These are phyloP conservation scores for Epinotia bilunana DNA, from an alignment of 2,888 invertebrate species.

Conservation along the genomic window DNA sequence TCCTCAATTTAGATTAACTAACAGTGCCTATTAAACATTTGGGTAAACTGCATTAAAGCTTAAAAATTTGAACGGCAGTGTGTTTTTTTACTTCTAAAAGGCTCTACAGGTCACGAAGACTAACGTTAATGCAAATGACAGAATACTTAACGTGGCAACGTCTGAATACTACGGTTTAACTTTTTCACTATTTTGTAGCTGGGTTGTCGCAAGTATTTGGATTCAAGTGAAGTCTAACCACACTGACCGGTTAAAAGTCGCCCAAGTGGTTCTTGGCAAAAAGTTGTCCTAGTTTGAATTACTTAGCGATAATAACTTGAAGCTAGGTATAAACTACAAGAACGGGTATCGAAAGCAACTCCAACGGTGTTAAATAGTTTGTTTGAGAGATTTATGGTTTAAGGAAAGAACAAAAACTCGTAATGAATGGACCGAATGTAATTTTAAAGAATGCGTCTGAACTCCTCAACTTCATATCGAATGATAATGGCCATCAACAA, in stretches of 20 bases:
- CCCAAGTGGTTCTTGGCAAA: slow-evolving; percentile 61
- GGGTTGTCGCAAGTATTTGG: slow-evolving; percentile 45
- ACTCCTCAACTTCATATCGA: too few relatives aligned
- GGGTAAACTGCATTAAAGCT: background rate
- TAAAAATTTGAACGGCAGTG: background rate
- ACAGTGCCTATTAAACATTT: background rate
- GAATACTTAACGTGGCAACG: slow-evolving; percentile 23
- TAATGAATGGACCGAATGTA: too few relatives aligned
- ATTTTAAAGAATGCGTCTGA: too few relatives aligned
- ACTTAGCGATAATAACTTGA: slow-evolving; percentile 64
- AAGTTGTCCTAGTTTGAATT: slow-evolving; percentile 65
- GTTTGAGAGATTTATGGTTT: background rate
- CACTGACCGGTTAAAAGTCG: slow-evolving; percentile 64
- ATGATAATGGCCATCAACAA: too few relatives aligned
- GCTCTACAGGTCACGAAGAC: slow-evolving; percentile 25
- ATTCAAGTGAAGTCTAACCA: slow-evolving; percentile 50
- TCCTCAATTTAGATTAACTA: background rate
- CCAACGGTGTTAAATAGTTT: background rate
- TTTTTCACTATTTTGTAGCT: slow-evolving; percentile 40
- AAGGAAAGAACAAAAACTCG: too few relatives aligned
- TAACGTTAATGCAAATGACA: slow-evolving; percentile 31
- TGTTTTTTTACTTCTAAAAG: slow-evolving; percentile 8
- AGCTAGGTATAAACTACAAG: slow-evolving; percentile 60
- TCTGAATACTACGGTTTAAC: slow-evolving; percentile 13
- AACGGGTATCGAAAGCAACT: slow-evolving; percentile 60